Conservation (phyloP, 1,140 invertebrate genomes). For the Lordiphosa mommai region DNA sequence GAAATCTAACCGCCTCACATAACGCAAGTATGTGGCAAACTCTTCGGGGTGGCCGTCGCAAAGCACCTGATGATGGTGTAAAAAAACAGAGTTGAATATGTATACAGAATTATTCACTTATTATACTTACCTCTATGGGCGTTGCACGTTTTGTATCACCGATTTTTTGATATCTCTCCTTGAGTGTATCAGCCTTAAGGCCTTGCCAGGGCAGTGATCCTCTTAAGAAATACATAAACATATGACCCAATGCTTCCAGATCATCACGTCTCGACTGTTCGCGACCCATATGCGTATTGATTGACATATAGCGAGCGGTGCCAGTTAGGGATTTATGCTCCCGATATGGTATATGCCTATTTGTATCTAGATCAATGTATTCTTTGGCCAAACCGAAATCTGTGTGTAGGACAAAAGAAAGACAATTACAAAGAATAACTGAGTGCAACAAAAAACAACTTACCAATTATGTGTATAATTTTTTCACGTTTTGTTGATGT, state of each 20-base stretch:
- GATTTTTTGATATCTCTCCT: constrained; percentile 99
- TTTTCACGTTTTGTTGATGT: constrained; percentile 98
- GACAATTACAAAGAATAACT: constrained; percentile 1
- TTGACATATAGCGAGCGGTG: constrained; percentile 99
- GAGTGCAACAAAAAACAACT: constrained; percentile 49
- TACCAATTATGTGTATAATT: constrained; percentile 99
- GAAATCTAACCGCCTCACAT: constrained; percentile 98
- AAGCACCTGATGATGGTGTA: constrained; percentile 82
- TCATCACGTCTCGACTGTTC: constrained; percentile 99
- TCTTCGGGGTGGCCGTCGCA: constrained; percentile 99
- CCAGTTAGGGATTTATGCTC: constrained; percentile 99
- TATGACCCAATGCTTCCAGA: constrained; percentile 99
- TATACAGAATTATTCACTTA: not conserved
- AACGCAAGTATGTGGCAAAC: constrained; percentile 98
- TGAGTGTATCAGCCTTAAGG: constrained; percentile 99
- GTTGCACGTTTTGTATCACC: constrained; percentile 99
- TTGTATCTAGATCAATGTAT: constrained; percentile 99
- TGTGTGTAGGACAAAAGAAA: constrained; percentile 65
- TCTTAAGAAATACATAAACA: constrained; percentile 99
- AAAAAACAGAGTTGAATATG: not conserved
- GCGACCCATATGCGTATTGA: constrained; percentile 99
- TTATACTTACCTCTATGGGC: constrained; percentile 89
- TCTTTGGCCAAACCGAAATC: constrained; percentile 99
- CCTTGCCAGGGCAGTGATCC: constrained; percentile 99
- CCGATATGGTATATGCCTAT: constrained; percentile 99